Conservation (phyloP, 2,113 vertebrate genomes). For the Colossoma macropomum region DNA sequence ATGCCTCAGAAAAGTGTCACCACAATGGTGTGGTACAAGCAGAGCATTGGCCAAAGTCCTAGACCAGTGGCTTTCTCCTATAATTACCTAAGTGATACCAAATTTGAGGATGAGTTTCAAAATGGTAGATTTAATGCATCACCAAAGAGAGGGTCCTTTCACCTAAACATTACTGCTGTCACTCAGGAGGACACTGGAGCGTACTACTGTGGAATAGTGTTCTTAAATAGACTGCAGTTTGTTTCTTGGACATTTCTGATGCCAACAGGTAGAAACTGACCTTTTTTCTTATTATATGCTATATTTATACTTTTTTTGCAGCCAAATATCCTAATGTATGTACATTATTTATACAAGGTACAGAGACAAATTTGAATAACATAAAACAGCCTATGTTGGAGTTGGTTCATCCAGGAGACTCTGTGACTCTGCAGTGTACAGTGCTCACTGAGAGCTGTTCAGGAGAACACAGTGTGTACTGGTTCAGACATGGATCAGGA, state of each 20-base stretch:
- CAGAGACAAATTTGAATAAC: not conserved
- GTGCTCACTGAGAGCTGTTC: not conserved
- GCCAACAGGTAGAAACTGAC: conserved; percentile 8
- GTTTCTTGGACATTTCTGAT: conserved; percentile 15
- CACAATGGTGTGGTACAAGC: conserved; percentile 32
- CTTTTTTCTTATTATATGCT: not conserved
- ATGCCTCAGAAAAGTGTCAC: not conserved
- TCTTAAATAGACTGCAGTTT: conserved; percentile 5
- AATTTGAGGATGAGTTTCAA: conserved; percentile 8
- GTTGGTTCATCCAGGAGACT: not conserved
- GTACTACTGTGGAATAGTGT: conserved; percentile 6
- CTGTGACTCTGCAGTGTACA: not conserved
- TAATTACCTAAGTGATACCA: not conserved
- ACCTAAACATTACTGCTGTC: conserved; percentile 11
- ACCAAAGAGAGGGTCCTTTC: not conserved
- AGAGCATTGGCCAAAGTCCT: not conserved
- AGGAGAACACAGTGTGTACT: conserved; percentile 1
- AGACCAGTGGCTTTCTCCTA: not conserved
- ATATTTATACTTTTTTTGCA: not conserved
- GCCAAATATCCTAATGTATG: not conserved
- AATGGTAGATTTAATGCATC: conserved; percentile 15
- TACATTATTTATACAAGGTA: not conserved
- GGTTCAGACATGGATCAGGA: conserved; percentile 8
- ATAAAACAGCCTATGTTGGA: not conserved
- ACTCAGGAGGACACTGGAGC: conserved; percentile 6